Evolutionary conservation across 2,888 invertebrate species (phyloP).

Genomic region (Mactromeris polynyma): DNA sequence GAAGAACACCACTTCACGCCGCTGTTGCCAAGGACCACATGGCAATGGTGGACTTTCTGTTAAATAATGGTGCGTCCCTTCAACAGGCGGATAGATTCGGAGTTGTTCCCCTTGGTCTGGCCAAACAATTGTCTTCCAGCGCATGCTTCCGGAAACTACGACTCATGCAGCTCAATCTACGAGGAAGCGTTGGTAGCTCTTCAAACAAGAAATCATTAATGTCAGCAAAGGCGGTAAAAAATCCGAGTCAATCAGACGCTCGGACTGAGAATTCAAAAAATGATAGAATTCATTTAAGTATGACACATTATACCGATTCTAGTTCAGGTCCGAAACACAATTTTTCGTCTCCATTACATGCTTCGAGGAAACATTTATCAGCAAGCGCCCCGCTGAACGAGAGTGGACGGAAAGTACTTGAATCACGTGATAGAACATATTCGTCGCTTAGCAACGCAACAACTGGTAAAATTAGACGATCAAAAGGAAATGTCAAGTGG

Average conservation of each 20-base stretch:
- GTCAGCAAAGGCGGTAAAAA: neutral
- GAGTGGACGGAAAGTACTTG: neutral
- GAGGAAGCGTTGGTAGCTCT: conserved; percentile 53
- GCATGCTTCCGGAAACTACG: conserved; percentile 74
- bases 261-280: neutral
- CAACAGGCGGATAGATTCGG: conserved; percentile 71
- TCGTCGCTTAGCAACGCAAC: conserved; percentile 42
- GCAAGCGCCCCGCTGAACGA: conserved; percentile 54
- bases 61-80: conserved; percentile 68
- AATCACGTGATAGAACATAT: conserved; percentile 19
- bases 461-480: conserved; percentile 39
- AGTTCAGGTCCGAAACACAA: neutral
- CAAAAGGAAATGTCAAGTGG: conserved; percentile 59
- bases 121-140: conserved; percentile 66
- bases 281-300: conserved; percentile 31
- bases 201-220: conserved; percentile 19
- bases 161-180: conserved; percentile 72
- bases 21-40: conserved; percentile 75
- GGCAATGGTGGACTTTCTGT: conserved; percentile 69
- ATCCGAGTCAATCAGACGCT: neutral
- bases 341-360: conserved; percentile 19
- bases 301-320: conserved; percentile 50
- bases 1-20: conserved; percentile 76
- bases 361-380: conserved; percentile 50
- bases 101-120: conserved; percentile 70